Base-by-base conservation (phyloP, 2,797 vertebrate genomes). In the Lutjanus argentimaculatus region DNA sequence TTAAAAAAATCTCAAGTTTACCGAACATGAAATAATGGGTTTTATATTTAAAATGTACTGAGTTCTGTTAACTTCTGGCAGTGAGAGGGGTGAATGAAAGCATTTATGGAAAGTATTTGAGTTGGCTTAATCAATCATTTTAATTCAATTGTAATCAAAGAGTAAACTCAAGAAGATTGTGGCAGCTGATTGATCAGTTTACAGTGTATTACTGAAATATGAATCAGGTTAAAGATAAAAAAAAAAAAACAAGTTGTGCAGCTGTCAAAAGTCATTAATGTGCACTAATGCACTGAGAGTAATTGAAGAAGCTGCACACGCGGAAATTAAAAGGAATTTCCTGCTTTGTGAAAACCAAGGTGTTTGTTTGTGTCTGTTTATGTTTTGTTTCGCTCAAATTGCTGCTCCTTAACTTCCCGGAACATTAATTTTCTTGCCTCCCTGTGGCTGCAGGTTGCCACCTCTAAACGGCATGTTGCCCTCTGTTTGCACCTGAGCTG, bases 401-500 rank as follows among this genome's bases (percentile, higher is more conserved):
- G 52, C 75, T 69, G 61, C 70, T 83, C 66, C 85, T 90, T 85
- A 75, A 77, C 82, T 86, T 75, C 63, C 75, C 72, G 59, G 57
- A 85, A 77, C 13, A 13, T 71, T 88, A 22, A 84, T 89, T 89
- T 84, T 75, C 82, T 55, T 25, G 55, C 74, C 40, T 87, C 73
- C 85, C 61, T 77, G 85, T 78, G 83, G 88, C 76, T 84, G 72
- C 85, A 70, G 77, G 88, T 91, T 86, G 86, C 82, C 83, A 78
- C 83, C 89, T 85, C 78, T 71, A 67, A 85, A 79, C 59, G 59
- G 77, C 67, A 52, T 61, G 71, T 80, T 93, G 92, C 81, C 91
- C 91, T 92, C 83, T 84, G 82, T 86, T 88, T 93, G 87, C 93
- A 92, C 94, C 91, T 85, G 78, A 91, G 85, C 88, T 90, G 86